These are phyloP conservation scores for Mobula hypostoma DNA, from an alignment of 2,113 vertebrate species.

Conservation along the genomic window DNA sequence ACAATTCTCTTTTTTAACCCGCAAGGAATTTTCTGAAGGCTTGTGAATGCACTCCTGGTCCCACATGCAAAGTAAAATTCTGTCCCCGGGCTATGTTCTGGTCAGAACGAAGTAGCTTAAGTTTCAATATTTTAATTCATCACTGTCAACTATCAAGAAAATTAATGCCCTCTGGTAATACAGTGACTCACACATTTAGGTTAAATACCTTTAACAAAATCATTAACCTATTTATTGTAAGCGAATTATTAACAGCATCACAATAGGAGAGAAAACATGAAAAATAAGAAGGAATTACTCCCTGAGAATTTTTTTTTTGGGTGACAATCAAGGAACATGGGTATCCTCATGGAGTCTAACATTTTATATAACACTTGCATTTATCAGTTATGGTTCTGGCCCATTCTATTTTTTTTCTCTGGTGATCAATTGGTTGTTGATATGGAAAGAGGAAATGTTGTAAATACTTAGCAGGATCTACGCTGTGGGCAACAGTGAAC, in stretches of 20 bases:
- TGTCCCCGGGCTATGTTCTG: neutral
- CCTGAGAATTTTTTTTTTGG: neutral
- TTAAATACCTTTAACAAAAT: neutral
- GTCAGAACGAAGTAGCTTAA: neutral
- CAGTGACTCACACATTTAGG: neutral
- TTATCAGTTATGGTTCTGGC: too few relatives aligned
- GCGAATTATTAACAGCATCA: neutral
- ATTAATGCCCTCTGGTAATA: neutral
- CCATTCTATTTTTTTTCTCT: too few relatives aligned
- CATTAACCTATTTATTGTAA: neutral
- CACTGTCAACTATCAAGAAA: neutral
- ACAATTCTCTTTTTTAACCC: neutral
- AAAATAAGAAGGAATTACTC: neutral
- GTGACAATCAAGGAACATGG: too few relatives aligned
- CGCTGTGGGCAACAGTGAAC: too few relatives aligned
- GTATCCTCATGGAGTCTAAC: too few relatives aligned
- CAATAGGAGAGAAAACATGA: neutral
- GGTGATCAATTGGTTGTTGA: too few relatives aligned
- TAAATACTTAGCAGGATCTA: too few relatives aligned
- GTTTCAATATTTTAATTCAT: constrained; percentile 22
- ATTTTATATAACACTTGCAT: too few relatives aligned
- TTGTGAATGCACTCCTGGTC: neutral
- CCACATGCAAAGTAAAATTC: neutral
- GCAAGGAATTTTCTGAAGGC: neutral
- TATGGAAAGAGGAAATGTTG: too few relatives aligned